Evolutionary conservation across 1,140 invertebrate genomes (phyloP).

Genomic region (Cydia pomonella): DNA sequence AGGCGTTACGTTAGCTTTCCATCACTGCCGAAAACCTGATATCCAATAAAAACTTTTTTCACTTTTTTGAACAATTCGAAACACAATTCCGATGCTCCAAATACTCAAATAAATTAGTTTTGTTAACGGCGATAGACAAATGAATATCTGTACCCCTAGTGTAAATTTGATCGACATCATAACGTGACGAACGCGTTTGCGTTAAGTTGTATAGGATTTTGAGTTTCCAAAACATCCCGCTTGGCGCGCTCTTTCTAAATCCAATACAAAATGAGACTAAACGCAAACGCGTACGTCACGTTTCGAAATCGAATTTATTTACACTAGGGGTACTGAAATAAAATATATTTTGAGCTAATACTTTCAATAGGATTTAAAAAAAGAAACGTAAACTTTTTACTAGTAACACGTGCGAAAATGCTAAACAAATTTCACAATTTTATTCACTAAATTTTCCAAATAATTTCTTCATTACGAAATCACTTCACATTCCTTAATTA

Average conservation of each 20-base stretch:
- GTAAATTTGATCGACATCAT: too few species aligned
- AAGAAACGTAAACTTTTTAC: not conserved
- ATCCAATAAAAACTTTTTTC: not conserved
- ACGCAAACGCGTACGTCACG: too few species aligned
- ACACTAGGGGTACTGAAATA: too few species aligned
- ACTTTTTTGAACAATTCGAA: not conserved
- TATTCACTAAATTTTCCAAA: not conserved
- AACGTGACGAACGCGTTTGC: too few species aligned
- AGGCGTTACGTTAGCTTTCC: not conserved
- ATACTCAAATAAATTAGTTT: not conserved
- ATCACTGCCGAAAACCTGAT: not conserved
- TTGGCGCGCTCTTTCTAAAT: too few species aligned
- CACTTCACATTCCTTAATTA: constrained; percentile 32
- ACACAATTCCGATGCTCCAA: not conserved
- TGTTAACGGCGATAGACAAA: not conserved
- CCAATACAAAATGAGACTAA: too few species aligned
- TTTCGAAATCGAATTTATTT: too few species aligned
- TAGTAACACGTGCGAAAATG: not conserved
- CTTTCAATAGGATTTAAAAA: not conserved
- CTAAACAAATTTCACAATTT: not conserved
- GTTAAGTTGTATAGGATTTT: too few species aligned
- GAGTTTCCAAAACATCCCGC: too few species aligned
- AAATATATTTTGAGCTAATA: not conserved
- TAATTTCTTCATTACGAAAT: constrained; percentile 24
- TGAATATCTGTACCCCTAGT: too few species aligned